phyloP scores from a whole-genome alignment of 2,797 vertebrate genomes.

The Sternarchorhynchus goeldii region DNA sequence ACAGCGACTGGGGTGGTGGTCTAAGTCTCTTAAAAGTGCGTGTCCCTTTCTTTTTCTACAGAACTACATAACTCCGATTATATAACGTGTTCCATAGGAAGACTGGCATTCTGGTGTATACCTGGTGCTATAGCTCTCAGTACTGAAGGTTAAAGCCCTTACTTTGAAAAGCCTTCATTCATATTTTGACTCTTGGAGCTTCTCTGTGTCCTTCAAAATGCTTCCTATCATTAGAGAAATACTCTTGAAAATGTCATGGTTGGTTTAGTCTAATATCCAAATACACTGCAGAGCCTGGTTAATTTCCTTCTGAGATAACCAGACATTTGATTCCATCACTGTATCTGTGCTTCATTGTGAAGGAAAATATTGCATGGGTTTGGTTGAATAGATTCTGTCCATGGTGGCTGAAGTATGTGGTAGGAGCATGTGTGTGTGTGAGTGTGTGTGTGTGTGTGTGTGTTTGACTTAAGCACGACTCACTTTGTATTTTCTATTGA shows the following conservation, averaged over 20 bases:
- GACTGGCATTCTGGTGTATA: neutral
- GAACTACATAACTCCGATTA: no score
- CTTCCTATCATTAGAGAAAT: constrained; percentile 45
- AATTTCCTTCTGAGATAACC: constrained; percentile 57
- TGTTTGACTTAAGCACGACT: constrained; percentile 48
- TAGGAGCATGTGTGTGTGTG: neutral
- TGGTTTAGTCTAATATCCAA: constrained; percentile 57
- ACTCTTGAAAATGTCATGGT: constrained; percentile 49
- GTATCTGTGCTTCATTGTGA: constrained; percentile 49
- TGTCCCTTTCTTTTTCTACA: no score
- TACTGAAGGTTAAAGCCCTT: constrained; percentile 39
- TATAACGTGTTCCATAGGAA: no score
- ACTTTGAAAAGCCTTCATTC: constrained; percentile 41
- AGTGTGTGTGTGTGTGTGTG: constrained; percentile 5
- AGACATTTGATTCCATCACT: constrained; percentile 49
- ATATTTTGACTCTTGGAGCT: constrained; percentile 38
- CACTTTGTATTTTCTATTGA: constrained; percentile 54
- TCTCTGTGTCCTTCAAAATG: constrained; percentile 36
- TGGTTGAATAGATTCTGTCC: constrained; percentile 51
- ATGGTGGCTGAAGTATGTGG: constrained; percentile 19
- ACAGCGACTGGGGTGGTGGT: no score
- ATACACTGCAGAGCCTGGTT: constrained; percentile 40
- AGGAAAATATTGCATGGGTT: constrained; percentile 48
- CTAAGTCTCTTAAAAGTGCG: no score
- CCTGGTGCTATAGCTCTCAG: constrained; percentile 14